Evolutionary conservation across 2,113 vertebrate genomes (phyloP), one percentile per base, ranked within the genome.

Genomic region (Eulemur macaco): DNA sequence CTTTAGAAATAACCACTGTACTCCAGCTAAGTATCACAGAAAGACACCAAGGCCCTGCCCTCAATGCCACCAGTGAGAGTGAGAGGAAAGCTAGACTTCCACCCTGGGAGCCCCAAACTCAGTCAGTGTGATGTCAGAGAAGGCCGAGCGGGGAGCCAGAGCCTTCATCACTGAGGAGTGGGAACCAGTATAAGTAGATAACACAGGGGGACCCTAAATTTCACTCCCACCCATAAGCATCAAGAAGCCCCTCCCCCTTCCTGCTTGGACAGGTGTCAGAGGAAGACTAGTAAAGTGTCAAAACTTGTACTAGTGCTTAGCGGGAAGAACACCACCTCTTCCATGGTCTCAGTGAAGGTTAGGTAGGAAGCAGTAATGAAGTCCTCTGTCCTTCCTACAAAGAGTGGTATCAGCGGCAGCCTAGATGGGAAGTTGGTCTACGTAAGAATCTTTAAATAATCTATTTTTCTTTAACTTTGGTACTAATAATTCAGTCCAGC

Each of bases 291-390:
- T 0, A 4, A 29, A 64, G 73, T n/a, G 31, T 8, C 14, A 34
- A 15, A 17, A 69, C 1, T 18, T 42, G 25, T 12, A 23, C 21
- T 68, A n/a, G 52, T 56, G 52, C 21, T 63, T 58, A 60, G 4
- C 12, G 11, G 21, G 25, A 18, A 7, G 12, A 68, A 50, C 5
- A 10, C 8, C 56, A 66, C 11, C 3, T 77, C 45, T 25, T 52
- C 23, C 42, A n/a, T 2, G 25, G 17, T 8, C 10, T 88, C 25
- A 73, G 1, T 45, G 58, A 5, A 37, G 9, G n/a, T 6, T 63
- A 23, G 0, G 0, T 0, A 3, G 25, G 14, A 21, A 63, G 18
- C 0, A 56, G 31, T 10, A 21, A 64, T 11, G 37, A 17, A 2
- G 1, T 29, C 11, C 37, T 64, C n/a, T 37, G 10, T 8, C 20